Base-by-base conservation (phyloP, 2,113 vertebrate species). In the Rattus rattus region DNA sequence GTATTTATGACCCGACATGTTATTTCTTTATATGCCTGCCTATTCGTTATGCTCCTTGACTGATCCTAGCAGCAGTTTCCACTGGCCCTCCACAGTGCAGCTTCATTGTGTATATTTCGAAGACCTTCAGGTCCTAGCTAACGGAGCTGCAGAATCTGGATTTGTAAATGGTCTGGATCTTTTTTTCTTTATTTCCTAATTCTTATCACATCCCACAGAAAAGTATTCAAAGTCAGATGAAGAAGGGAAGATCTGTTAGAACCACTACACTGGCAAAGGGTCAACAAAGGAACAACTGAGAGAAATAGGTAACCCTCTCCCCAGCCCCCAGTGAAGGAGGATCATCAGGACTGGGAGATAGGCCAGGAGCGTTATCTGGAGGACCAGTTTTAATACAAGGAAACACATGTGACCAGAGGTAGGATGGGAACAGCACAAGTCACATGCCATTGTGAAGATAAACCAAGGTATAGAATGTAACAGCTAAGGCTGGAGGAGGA, bases 191-290 rank as follows among this genome's bases (percentile, higher is more conserved):
- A 24, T 22, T 87, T 52, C 1, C 59, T 75, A 39, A 36, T 76
- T 96, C 80, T 95, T 88, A 92, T 47, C 91, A 59, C 39, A 70
- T 75, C 91, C 67, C 28, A 72, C 2, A 94, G 72, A 49, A 28
- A 63, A 89, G 39, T 81, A 39, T 59, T 73, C 77, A 52, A 89
- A 83, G 73, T 43, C 49, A 94, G 24, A 36, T 59, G 36, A 94
- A 87, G 39, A 91, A 56, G 59, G 11, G 36, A 90, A 33, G 75
- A 80, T 54, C 96, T 94, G 85, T 95, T 93, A 93, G 90, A 83
- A 83, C 93, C 67, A 54, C 67, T 80, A 26, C 8, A 69, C 11
- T 85, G 14, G 43, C 95, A 77, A 96, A 70, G 43, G 65, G 73
- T 88, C 43, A 30, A 7, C 83, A 88, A 94, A 52, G 43, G 83